Evolutionary conservation across 2,888 invertebrate genomes (phyloP).

Genomic region (Diploptera punctata): DNA sequence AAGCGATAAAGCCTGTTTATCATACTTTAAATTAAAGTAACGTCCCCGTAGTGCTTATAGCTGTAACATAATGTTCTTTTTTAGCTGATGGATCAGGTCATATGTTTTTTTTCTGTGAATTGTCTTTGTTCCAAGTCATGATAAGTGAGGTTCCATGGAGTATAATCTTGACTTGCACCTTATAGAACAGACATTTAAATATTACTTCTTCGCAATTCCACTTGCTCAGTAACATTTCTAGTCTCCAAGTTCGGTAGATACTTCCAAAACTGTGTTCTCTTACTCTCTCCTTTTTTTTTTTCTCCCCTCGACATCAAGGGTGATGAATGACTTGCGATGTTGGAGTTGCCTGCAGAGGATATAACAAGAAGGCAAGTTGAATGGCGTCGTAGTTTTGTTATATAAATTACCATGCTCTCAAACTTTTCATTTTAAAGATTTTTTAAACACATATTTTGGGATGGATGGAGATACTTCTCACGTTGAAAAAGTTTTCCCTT

Average conservation of each 20-base stretch:
- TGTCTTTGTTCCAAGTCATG: background rate
- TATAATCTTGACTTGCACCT: background rate
- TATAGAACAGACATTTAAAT: constrained; percentile 21
- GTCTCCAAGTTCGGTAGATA: background rate
- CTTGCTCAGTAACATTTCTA: background rate
- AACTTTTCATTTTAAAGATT: constrained; percentile 20
- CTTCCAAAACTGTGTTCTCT: background rate
- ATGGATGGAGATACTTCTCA: constrained; percentile 8
- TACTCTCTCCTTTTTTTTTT: no score
- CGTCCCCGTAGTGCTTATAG: no score
- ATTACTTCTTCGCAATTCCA: background rate
- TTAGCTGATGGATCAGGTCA: no score
- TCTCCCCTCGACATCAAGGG: background rate
- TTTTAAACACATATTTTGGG: constrained; percentile 16
- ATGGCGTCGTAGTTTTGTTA: constrained; percentile 3
- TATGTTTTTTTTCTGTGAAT: no score
- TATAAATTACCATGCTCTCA: constrained; percentile 19
- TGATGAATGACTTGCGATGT: constrained; percentile 16
- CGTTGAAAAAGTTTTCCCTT: constrained; percentile 8
- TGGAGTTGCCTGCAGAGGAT: background rate
- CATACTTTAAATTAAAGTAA: no score
- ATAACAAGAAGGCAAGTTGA: constrained; percentile 4
- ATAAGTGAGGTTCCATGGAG: constrained; percentile 3
- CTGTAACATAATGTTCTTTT: no score
- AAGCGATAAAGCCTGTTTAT: no score